Evolutionary conservation across 2,113 vertebrate species (phyloP).

Genomic region (Oncorhynchus masou): DNA sequence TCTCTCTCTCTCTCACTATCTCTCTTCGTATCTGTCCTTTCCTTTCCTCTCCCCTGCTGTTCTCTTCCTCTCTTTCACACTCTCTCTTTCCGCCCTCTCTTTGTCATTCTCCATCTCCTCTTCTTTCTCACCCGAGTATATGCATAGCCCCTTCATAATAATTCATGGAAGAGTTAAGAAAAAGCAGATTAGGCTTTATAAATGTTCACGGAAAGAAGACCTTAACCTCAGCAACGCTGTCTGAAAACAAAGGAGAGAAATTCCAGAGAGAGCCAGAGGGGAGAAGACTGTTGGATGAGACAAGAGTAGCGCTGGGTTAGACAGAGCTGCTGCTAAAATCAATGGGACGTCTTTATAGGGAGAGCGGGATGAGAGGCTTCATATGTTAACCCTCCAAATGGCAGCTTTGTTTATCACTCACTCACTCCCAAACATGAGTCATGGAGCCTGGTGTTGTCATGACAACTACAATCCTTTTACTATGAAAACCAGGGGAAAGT

Average conservation of each 20-base stretch:
- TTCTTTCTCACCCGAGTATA: not conserved
- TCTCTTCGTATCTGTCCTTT: not conserved
- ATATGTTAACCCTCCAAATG: not conserved
- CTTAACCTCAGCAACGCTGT: not conserved
- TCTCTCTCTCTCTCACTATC: not conserved
- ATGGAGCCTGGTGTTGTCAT: too few species aligned
- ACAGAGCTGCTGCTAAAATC: not conserved
- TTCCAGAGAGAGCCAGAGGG: not conserved
- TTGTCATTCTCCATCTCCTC: not conserved
- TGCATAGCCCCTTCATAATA: not conserved
- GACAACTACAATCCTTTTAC: too few species aligned
- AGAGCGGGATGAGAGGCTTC: not conserved
- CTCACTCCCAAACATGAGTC: too few species aligned
- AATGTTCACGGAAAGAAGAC: not conserved
- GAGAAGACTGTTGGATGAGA: not conserved
- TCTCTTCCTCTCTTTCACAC: not conserved
- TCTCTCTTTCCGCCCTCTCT: not conserved
- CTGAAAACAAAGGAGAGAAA: not conserved
- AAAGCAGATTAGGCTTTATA: not conserved
- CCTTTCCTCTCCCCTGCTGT: too few species aligned
- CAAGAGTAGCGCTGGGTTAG: not conserved
- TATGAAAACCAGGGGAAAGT: too few species aligned
- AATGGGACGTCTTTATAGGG: not conserved
- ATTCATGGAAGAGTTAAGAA: not conserved
- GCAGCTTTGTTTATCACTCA: too few species aligned